Evolutionary conservation across 2,113 vertebrate species (phyloP), one percentile per base, ranked within the genome.

Genomic region (Tricholaema leucomelas): DNA sequence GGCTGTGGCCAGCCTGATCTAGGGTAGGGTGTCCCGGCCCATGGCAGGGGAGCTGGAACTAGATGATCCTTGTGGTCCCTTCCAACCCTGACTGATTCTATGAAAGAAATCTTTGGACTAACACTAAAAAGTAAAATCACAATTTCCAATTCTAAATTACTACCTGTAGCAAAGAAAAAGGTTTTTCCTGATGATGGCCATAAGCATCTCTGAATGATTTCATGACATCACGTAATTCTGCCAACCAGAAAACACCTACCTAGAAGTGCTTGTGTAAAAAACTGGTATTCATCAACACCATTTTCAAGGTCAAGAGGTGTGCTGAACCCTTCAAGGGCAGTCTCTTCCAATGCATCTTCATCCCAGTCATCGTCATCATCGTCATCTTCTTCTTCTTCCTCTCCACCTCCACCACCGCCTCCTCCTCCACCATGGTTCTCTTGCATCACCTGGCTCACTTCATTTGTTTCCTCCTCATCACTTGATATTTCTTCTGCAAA

Each of bases 351-450:
- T 5, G 98, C 98, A 7, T 99, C 98, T 44, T 99, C 99, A n/a
- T 99, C 99, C 99, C 99, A 99, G 95, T 98, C 98, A 3, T 99
- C 99, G 0, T 99, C 98, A 0, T 98, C 98, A 0, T 99, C 98
- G 5, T 99, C 98, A 1, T 99, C 98, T 0, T 98, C 98, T 0
- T 98, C 98, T 0, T 98, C 98, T 12, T 97, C 97, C 1, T 88
- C 98, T 2, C 98, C 98, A 3, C 98, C 97, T 6, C 98, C 98
- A 1, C 98, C 97, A 13, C 96, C 98, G 27, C 93, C 93, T 15
- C 90, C 87, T 5, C 97, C 92, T 50, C 96, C 96, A 46, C 95
- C 21, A 1, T 94, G 94, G 58, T 97, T 98, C 75, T 98, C 96
- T 80, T 98, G 98, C 98, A 98, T 97, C 1, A 94, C 93, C 58